Evolutionary conservation across 2,888 invertebrate species (phyloP), one percentile per base, ranked within the genome.

Genomic region (Globia sparganii): DNA sequence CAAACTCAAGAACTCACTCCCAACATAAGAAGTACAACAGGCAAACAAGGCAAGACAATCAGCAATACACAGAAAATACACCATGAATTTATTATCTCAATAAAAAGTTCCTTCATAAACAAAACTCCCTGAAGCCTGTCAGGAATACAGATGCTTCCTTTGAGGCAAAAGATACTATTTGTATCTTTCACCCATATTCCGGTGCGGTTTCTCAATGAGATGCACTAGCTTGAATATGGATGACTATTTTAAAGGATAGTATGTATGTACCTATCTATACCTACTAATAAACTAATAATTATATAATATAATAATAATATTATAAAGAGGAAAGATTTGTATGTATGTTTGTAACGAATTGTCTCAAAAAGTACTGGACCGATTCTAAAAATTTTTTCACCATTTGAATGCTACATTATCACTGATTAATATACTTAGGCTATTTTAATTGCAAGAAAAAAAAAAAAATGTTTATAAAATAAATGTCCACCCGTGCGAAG

Each of bases 41-140:
- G 0, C 21, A 56, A 56, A 53, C 49, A 53, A 25, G 8, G 25
- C 53, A 25, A 53, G 3, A 25, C 53, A 21, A 34, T 64, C 56
- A 37, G 28, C 43, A 77, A 56, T 28, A 56, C 46, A 78, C 28
- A 49, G 21, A 72, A 80, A 56, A 80, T 53, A 56, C 25, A 65
- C 15, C 53, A 65, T 49, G 58, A 72, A 73, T 73, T 80, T 73
- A 80, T 46, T 80, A 72, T 37, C 43, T 34, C 46, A 59, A 46
- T 25, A 61, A 46, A 56, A 62, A 46, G n/a, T 13, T n/a, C 0
- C 25, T 28, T 56, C 31, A 34, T 69, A 69, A 46, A 81, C 43
- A 61, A 65, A 59, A 66, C 58, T 61, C 18, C n/a, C 80, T 21
- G 15, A 28, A 43, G 37, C 1, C 21, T 62, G 21, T 31, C 9